A percentile compares a stretch with the other conserved stretches of the same genome.
Evolutionary conservation across 2,113 vertebrate species (phyloP).

Genomic region (Syngnathus scovelli): DNA sequence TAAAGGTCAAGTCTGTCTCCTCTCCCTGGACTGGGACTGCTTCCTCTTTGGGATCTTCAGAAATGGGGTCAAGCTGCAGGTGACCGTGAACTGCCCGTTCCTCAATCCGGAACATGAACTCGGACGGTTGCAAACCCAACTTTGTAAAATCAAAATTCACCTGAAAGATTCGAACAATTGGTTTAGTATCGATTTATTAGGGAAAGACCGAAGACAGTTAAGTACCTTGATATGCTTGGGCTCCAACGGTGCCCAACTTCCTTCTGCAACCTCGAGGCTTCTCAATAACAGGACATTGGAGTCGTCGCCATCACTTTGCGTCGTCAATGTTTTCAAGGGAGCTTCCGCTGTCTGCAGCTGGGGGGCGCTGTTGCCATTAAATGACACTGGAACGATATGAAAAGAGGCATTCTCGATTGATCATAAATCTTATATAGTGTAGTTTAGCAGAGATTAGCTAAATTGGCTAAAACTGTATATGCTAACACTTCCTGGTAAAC

Average conservation of each 20-base stretch:
- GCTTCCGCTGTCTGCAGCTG: conserved; percentile 67
- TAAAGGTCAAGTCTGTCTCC: conserved; percentile 66
- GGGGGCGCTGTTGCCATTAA: conserved; percentile 83
- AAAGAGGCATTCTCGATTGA: background rate
- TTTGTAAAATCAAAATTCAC: conserved; percentile 74
- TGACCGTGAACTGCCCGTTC: conserved; percentile 71
- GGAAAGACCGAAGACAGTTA: background rate
- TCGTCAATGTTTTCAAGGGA: conserved; percentile 58
- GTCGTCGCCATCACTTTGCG: conserved; percentile 27
- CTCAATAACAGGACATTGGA: conserved; percentile 67
- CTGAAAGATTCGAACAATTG: conserved; percentile 21
- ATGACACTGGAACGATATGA: conserved; percentile 71
- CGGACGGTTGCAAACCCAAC: conserved; percentile 72
- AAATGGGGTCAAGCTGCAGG: conserved; percentile 67
- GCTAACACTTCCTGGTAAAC: background rate
- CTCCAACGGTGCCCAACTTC: conserved; percentile 71
- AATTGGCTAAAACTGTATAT: background rate
- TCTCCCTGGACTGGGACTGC: conserved; percentile 1
- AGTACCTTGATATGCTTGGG: conserved; percentile 75
- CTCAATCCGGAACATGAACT: conserved; percentile 78
- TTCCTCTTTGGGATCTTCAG: conserved; percentile 5
- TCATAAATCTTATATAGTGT: background rate
- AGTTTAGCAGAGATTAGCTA: background rate
- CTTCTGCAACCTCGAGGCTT: conserved; percentile 77
- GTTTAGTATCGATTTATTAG: too few relatives aligned